phyloP scores from a whole-genome alignment of 2,113 vertebrate species.

The Micronisus gabar region DNA sequence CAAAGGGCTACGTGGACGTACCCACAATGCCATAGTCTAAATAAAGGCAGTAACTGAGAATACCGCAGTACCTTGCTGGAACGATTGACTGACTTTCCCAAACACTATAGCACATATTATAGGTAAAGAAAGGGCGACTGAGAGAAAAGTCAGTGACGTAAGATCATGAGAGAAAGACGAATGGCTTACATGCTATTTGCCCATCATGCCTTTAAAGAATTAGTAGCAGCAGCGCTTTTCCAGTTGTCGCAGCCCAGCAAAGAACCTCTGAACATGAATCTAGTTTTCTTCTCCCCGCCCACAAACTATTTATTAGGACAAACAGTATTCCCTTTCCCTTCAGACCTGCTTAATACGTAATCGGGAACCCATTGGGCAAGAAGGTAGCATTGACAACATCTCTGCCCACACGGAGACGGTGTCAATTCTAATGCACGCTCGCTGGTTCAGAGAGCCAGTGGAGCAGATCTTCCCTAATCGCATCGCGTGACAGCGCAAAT shows the following conservation, averaged over 20 bases:
- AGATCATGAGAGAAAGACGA: not conserved
- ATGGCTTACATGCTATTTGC: not conserved
- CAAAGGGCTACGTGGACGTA: not conserved
- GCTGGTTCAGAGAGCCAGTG: fast-evolving
- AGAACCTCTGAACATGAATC: not conserved
- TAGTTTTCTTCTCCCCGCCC: not conserved
- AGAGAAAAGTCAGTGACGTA: not conserved
- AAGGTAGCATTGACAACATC: not conserved
- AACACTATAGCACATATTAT: fast-evolving
- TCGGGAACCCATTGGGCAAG: not conserved
- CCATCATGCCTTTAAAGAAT: not conserved
- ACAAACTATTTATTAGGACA: not conserved
- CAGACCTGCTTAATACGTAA: not conserved
- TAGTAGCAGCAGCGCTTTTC: not conserved
- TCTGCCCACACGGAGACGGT: not conserved
- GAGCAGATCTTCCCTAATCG: not conserved
- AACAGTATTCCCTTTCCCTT: not conserved
- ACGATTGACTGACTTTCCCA: not conserved
- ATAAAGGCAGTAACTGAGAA: not conserved
- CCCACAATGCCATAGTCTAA: fast-evolving
- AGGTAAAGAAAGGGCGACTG: not conserved
- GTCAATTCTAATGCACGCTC: fast-evolving
- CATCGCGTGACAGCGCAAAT: not conserved
- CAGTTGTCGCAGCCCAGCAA: not conserved
- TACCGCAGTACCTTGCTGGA: not conserved